Percentiles rank a stretch among this genome's conserved stretches.
Conservation (phyloP, 2,888 invertebrate genomes). For the Erebia ligea region DNA sequence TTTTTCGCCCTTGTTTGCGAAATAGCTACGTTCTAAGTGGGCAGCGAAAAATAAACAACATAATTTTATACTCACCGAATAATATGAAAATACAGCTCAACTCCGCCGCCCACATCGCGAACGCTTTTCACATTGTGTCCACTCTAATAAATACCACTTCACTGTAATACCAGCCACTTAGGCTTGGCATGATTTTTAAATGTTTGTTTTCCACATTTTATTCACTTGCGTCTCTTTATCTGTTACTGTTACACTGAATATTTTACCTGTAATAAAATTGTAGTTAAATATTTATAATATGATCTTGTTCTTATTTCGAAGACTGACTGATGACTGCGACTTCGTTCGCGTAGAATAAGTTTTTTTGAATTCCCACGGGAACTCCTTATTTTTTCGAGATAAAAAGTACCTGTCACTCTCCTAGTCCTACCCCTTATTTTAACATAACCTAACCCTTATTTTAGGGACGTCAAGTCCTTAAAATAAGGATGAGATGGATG, state of each 20-base stretch:
- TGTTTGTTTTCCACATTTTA: conserved; percentile 12
- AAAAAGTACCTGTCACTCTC: too few species aligned
- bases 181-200: conserved; percentile 31
- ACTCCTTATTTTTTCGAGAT: too few species aligned
- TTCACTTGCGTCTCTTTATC: neutral
- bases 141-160: conserved; percentile 55
- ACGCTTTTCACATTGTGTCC: conserved; percentile 63
- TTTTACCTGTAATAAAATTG: conserved; percentile 1
- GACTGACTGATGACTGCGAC: too few species aligned
- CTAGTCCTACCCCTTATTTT: too few species aligned
- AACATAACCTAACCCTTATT: too few species aligned
- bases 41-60: too few species aligned
- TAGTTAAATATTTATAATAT: neutral
- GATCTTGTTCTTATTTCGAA: neutral
- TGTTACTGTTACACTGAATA: neutral
- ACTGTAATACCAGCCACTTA: conserved; percentile 41
- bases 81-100: conserved; percentile 76
- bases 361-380: too few species aligned
- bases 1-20: too few species aligned
- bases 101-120: conserved; percentile 76
- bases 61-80: conserved; percentile 65
- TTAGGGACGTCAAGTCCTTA: too few species aligned
- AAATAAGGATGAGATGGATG: too few species aligned
- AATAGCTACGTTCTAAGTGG: too few species aligned
- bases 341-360: too few species aligned